Percentiles rank a stretch among this genome's conserved stretches.
phyloP scores from a whole-genome alignment of 2,797 vertebrate species.

The Pseudomugil tenellus region DNA sequence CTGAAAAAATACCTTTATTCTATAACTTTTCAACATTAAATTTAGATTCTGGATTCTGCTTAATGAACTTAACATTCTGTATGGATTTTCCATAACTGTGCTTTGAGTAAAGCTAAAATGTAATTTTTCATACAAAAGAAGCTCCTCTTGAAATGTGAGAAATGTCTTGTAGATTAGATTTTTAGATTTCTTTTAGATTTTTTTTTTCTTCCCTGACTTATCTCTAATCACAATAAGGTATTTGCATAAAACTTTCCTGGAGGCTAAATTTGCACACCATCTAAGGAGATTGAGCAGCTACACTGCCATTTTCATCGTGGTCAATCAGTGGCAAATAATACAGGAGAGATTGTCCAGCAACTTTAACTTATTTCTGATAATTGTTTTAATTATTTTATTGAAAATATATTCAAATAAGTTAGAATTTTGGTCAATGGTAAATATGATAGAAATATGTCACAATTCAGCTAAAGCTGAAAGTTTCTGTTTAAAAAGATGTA shows the following conservation, averaged over 20 bases:
- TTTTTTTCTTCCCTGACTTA: neutral
- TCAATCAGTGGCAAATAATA: no score
- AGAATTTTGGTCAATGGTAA: neutral
- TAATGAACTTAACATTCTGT: no score
- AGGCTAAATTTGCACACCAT: neutral
- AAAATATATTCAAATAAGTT: neutral
- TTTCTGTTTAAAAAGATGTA: neutral
- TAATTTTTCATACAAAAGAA: neutral
- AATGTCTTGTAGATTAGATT: no score
- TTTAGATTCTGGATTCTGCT: neutral
- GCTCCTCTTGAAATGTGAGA: neutral
- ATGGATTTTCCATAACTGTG: neutral
- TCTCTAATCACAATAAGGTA: neutral
- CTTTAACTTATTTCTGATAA: neutral
- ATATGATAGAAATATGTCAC: neutral
- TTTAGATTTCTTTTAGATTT: neutral
- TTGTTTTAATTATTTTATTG: no score
- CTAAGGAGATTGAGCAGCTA: neutral
- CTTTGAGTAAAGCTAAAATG: neutral
- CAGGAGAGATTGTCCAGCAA: neutral
- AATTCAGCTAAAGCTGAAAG: neutral
- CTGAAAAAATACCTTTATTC: neutral
- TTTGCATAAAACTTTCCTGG: conserved; percentile 2
- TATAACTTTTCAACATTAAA: neutral
- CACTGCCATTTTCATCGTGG: neutral